Base-by-base conservation (phyloP, 2,797 vertebrate species). In the Phalloptychus januarius region DNA sequence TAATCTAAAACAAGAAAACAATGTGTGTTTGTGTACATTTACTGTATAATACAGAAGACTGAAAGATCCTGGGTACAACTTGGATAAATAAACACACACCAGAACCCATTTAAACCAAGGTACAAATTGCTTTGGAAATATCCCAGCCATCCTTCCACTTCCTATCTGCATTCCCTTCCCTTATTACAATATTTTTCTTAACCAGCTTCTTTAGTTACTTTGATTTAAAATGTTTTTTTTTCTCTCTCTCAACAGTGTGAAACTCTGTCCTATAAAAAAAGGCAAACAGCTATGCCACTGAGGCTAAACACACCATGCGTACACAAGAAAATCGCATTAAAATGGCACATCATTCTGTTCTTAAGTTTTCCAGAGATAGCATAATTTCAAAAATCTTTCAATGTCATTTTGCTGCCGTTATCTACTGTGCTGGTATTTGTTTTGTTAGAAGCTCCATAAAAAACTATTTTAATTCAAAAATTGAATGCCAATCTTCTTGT, bases 51-150 rank as follows among this genome's bases (percentile, higher is more conserved):
- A 45, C 45, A 52, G 31, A 75, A 61, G 79, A 82, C 80, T 79
- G 52, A 61, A 84, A 63, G 82, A 80, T 83, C 72, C 78, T 84
- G 70, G 75, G 67, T 58, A 36, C 46, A 40, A 16, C 65, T 84
- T 87, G 87, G 75, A 90, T 72, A 83, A 87, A 89, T 81, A 87
- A 85, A 83, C 58, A 84, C 71, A 83, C 56, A 76, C 42, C 72
- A 86, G 63, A 85, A 74, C 78, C 80, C 67, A 42, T 85, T 74
- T 82, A 76, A 87, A 83, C 88, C 61, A 86, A 86, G 72, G 74
- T 78, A 77, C 58, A 87, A 20, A 83, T 71, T 45, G 82, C 77
- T 83, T 74, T 75, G 38, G 76, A 80, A 85, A 82, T 85, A 63
- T 78, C 48, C 74, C 80, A 75, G 13, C 45, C 67, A 75, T 82